A percentile compares a stretch with the other conserved stretches of the same genome.
phyloP scores from a whole-genome alignment of 2,113 vertebrate genomes.

The Chloropsis hardwickii region DNA sequence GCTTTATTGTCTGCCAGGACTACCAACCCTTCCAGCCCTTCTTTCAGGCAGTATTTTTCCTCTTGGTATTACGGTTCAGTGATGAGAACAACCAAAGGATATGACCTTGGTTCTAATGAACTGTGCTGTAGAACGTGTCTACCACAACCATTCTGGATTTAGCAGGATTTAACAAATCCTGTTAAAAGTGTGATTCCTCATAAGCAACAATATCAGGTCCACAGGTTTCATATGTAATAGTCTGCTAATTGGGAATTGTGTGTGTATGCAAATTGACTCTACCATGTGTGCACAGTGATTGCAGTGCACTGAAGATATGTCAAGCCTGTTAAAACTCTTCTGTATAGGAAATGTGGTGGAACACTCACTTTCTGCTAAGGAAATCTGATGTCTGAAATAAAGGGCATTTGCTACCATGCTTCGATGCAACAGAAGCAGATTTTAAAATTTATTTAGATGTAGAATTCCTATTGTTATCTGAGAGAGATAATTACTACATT shows the following conservation, averaged over 20 bases:
- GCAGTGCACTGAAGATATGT: background rate
- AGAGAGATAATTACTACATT: background rate
- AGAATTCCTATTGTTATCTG: rapidly evolving
- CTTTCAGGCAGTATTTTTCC: background rate
- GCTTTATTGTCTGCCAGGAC: background rate
- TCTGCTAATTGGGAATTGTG: background rate
- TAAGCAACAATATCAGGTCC: background rate
- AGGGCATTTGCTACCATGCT: background rate
- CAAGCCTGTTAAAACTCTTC: background rate
- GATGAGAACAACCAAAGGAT: background rate
- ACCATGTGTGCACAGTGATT: background rate
- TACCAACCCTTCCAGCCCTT: background rate
- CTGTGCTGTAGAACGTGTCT: rapidly evolving
- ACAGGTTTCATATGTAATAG: background rate
- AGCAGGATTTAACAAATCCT: background rate
- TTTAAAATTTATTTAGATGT: background rate
- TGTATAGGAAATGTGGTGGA: background rate
- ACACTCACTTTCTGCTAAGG: background rate
- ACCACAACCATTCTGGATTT: rapidly evolving
- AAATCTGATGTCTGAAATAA: background rate
- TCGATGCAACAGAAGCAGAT: background rate
- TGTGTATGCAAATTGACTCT: background rate
- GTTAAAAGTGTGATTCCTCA: background rate
- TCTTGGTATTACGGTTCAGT: background rate
- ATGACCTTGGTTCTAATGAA: background rate